Percentiles rank a stretch among this genome's conserved stretches.
phyloP scores from a whole-genome alignment of 2,113 vertebrate species.

The Mungos mungo region DNA sequence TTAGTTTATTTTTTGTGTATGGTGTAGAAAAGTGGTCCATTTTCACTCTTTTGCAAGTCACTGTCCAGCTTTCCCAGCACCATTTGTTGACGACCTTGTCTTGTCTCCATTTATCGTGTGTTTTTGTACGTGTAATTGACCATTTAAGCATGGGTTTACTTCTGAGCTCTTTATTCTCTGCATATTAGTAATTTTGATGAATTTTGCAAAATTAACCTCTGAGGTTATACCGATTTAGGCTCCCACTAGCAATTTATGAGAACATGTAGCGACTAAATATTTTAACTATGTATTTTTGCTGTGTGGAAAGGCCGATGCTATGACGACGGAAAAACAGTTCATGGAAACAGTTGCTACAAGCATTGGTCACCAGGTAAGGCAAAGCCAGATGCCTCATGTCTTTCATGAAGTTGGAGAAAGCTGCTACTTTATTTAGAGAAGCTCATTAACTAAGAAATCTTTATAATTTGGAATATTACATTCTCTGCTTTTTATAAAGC shows the following conservation, averaged over 20 bases:
- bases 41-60: not conserved
- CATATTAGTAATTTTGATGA: slow-evolving; percentile 39
- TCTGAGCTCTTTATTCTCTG: not conserved
- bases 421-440: slow-evolving; percentile 48
- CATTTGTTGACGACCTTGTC: not conserved
- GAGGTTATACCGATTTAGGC: not conserved
- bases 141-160: not conserved
- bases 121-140: not conserved
- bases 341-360: not conserved
- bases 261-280: slow-evolving; percentile 1
- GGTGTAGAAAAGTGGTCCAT: not conserved
- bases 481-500: not conserved
- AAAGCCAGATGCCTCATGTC: not conserved
- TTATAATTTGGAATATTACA: slow-evolving; percentile 26
- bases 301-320: not conserved
- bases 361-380: not conserved
- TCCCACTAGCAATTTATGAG: slow-evolving; percentile 34
- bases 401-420: slow-evolving; percentile 40
- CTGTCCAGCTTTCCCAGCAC: not conserved
- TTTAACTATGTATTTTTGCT: slow-evolving; percentile 25
- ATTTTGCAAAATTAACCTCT: slow-evolving; percentile 43
- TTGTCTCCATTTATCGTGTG: not conserved
- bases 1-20: not conserved
- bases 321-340: not conserved
- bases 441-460: slow-evolving; percentile 42